Evolutionary conservation across 2,888 invertebrate species (phyloP), one percentile per base, ranked within the genome.

Genomic region (Helobdella robusta): DNA sequence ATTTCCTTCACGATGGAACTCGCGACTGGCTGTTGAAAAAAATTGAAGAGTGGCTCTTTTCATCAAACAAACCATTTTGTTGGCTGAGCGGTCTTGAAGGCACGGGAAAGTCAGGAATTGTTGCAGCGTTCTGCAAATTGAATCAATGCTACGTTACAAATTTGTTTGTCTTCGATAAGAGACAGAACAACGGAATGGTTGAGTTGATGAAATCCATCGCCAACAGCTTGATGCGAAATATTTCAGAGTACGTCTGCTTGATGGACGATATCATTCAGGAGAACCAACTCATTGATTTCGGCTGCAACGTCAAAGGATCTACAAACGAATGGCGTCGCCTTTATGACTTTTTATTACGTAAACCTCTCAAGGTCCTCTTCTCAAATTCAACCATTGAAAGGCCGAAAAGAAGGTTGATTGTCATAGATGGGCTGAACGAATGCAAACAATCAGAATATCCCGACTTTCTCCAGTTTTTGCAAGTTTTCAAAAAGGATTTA

Each of bases 221-320:
- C n/a, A 60, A 60, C 60, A 60, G 60, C 44, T 46, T 60, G 18
- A 36, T 60, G 25, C n/a, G 60, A 20, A 60, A 60, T 46, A 60
- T 60, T 36, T 46, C 60, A 4, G 60, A 60, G 30, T 60, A 60
- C 36, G 60, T 60, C n/a, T 60, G 60, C 44, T 44, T 60, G 60
- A 60, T 60, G 60, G 60, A 60, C 44, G 60, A 60, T n/a, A 60
- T 60, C 44, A 60, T 60, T 18, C 60, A 60, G 30, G 60, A 60
- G 18, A 44, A 35, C 30, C 34, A 46, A 44, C 30, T 20, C 23
- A 15, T 28, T 18, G 60, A 60, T 23, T 44, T 35, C 8, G 25
- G 23, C 20, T 40, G 44, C 1, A 36, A 44, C 8, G 15, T 23
- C 18, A 25, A 60, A 18, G 60, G 44, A 3, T 20, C 25, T 18